Evolutionary conservation across 1,140 invertebrate genomes (phyloP), one percentile per base, ranked within the genome.

Genomic region (Zaprionus davidi): DNA sequence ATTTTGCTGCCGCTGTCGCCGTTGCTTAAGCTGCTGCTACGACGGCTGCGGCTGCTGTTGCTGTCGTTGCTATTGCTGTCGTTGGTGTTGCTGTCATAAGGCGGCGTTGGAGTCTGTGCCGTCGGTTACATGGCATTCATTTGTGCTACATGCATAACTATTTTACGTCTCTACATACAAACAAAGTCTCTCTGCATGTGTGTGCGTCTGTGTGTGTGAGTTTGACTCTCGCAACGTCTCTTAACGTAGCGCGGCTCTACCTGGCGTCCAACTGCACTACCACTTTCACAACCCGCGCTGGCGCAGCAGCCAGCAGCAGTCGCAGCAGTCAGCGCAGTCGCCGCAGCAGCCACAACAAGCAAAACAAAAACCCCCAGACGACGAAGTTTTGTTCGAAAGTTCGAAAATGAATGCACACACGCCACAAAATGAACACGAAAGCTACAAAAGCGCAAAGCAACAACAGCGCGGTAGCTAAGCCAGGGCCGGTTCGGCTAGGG

Each of bases 111-210:
- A 88, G 84, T 78, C 84, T 87, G 83, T 70, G 83, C 70, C 69
- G 68, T 70, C 77, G 69, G 81, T 78, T 58, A 79, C 84, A 79
- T 81, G 65, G 79, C 66, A 88, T 88, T 88, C 84, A 79, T 74
- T 87, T 78, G 84, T 72, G 84, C 71, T 87, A 87, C 85, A 84
- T 80, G 83, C 84, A 81, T 77, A 88, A 81, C 83, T 87, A 87
- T 87, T 88, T 88, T 63, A 74, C 70, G 70, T 76, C 77, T 81
- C 34, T 7, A 76, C 73, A 78, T 64, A 6, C 31, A 44, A 26
- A 76, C 28, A 46, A 58, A 41, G 5, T 64, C 5, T 36, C 15
- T 56, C 13, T 62, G 60, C 57, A 65, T 78, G 66, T 75, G 71
- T 79, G 63, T 63, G 66, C 72, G 71, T 79, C 44, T 63, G 60